Conservation (phyloP, 2,113 vertebrate genomes). For the Beaufortia kweichowensis region DNA sequence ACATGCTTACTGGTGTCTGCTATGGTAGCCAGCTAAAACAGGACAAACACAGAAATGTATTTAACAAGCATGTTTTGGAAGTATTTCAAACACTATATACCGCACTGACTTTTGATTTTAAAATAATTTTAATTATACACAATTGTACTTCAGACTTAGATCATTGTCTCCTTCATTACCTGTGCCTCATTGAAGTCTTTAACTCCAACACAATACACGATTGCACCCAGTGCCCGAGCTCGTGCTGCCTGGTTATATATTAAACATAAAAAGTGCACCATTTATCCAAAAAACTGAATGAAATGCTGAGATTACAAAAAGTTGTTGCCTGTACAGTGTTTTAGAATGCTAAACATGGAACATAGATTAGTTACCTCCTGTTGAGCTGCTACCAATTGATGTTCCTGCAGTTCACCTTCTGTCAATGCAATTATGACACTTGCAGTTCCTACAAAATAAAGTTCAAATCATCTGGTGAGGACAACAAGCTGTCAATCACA, state of each 20-base stretch:
- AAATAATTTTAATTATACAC: neutral
- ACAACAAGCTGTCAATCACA: neutral
- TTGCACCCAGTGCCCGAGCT: conserved; percentile 78
- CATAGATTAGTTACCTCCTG: conserved; percentile 72
- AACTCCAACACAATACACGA: conserved; percentile 85
- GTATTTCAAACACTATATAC: too few species aligned
- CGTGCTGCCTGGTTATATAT: conserved; percentile 73
- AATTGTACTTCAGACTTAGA: neutral
- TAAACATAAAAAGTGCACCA: neutral
- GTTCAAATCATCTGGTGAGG: neutral
- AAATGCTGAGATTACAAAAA: too few species aligned
- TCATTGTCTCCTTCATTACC: conserved; percentile 66
- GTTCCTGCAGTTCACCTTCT: conserved; percentile 77
- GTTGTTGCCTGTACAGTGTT: too few species aligned
- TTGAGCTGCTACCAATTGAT: conserved; percentile 75
- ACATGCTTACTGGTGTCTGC: conserved; percentile 86
- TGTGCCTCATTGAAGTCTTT: conserved; percentile 81
- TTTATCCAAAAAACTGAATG: neutral
- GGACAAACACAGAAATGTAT: conserved; percentile 53
- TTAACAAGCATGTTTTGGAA: too few species aligned
- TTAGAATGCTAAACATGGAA: neutral
- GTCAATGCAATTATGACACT: conserved; percentile 87
- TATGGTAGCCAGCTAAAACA: conserved; percentile 82
- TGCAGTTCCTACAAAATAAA: conserved; percentile 69
- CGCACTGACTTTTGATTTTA: neutral